Evolutionary conservation across 2,113 vertebrate species (phyloP), one percentile per base, ranked within the genome.

Genomic region (Lamprotornis superbus): DNA sequence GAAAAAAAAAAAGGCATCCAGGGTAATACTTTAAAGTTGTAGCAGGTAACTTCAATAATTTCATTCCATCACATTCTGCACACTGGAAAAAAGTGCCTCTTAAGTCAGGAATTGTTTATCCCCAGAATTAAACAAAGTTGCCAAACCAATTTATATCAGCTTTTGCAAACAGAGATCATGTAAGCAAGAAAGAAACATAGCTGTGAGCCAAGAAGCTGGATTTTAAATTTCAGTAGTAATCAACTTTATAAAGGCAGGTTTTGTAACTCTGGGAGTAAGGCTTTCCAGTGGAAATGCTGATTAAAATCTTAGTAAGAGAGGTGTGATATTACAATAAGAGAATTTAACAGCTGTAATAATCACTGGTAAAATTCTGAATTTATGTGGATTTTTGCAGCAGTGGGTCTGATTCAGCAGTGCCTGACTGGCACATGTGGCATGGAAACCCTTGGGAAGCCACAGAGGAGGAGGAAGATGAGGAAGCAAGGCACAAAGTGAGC

Each of bases 71-170:
- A 6, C 40, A 88, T 93, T 56, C 39, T 4, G 3, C 1, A 1
- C 17, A 21, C 61, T 1, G 3, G 75, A 77, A 87, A 63, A 81
- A 67, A 85, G 61, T 19, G 50, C 59, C 64, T 87, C 73, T 87
- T 59, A 86, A 93, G 61, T 80, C 47, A 92, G 42, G 57, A 92
- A 69, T 55, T 86, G 61, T 89, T 91, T 97, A 70, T 76, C 21
- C 21, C 23, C 78, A 70, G 50, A 89, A 92, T 70, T 88, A 91
- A 93, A 85, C 76, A 86, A 87, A 71, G 61, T 91, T 90, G 69
- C 78, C 93, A 89, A 92, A 89, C 24, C 53, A 86, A 94, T 96
- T 97, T 90, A 86, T 46, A 83, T 95, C 90, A 83, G 71, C 47
- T 92, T 95, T 82, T 94, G 79, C 90, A 83, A 95, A 75, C 52